These are phyloP conservation scores for Cyanocitta stelleri DNA, from an alignment of 2,113 vertebrate genomes.

Conservation along the genomic window DNA sequence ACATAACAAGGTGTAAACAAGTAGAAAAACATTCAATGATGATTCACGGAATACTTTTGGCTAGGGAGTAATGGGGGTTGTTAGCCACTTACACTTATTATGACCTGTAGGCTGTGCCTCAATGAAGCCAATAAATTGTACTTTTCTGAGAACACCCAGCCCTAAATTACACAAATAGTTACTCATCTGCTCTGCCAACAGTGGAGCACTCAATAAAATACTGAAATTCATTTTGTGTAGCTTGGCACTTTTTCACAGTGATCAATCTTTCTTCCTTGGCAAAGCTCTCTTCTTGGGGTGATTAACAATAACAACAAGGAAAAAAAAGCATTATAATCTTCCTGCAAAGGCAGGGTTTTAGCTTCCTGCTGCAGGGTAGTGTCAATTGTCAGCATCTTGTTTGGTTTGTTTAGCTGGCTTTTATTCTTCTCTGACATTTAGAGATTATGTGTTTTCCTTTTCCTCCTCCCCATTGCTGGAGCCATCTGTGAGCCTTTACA, in stretches of 20 bases:
- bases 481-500: slow-evolving; percentile 40
- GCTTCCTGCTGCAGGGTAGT: background rate
- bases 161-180: background rate
- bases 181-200: background rate
- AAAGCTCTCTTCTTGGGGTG: background rate
- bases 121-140: background rate
- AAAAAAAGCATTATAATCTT: background rate
- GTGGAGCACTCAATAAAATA: background rate
- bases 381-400: slow-evolving; percentile 15
- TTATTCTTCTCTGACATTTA: slow-evolving; percentile 52
- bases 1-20: background rate
- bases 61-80: background rate
- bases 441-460: slow-evolving; percentile 37
- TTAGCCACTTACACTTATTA: background rate
- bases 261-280: background rate
- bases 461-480: slow-evolving; percentile 6
- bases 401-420: slow-evolving; percentile 43
- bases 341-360: background rate
- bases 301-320: background rate
- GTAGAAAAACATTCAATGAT: background rate
- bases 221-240: background rate
- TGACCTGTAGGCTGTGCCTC: background rate
- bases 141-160: background rate
- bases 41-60: background rate
- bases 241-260: background rate